Percentiles rank a stretch among this genome's conserved stretches.
Conservation (phyloP, 2,797 vertebrate genomes). For the Sebastes nivosus region DNA sequence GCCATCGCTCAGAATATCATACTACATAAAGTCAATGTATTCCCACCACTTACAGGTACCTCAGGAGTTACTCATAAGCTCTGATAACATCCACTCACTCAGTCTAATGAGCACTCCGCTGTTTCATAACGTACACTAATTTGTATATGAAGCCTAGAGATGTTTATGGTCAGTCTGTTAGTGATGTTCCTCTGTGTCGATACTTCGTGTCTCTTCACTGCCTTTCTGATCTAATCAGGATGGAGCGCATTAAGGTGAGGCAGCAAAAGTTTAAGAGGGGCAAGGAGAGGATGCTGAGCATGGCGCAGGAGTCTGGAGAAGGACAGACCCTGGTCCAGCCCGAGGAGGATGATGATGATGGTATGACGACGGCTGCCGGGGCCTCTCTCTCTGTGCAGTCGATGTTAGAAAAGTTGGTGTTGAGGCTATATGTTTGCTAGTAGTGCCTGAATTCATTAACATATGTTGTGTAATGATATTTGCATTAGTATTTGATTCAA, state of each 20-base stretch:
- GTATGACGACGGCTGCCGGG: constrained; percentile 62
- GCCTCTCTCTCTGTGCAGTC: neutral
- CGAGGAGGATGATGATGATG: constrained; percentile 88
- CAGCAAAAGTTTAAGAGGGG: constrained; percentile 99
- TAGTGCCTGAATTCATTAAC: neutral
- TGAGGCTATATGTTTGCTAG: neutral
- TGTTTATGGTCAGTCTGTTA: constrained; percentile 42
- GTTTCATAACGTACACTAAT: constrained; percentile 49
- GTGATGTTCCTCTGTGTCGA: constrained; percentile 49
- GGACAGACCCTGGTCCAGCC: constrained; percentile 83
- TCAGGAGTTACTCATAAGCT: constrained; percentile 38
- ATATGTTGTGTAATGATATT: constrained; percentile 21
- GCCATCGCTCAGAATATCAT: constrained; percentile 28
- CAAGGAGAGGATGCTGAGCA: constrained; percentile 96
- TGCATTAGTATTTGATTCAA: constrained; percentile 11
- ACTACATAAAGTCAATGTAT: constrained; percentile 46
- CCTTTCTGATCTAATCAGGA: constrained; percentile 86
- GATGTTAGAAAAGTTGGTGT: neutral
- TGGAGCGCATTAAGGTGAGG: constrained; percentile 98
- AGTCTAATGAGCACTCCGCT: constrained; percentile 63
- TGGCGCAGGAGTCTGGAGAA: constrained; percentile 91
- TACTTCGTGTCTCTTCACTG: constrained; percentile 51
- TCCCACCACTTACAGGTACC: constrained; percentile 60
- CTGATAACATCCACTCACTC: constrained; percentile 53
- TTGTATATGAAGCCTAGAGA: constrained; percentile 54